A percentile compares a stretch with the other conserved stretches of the same genome.
Conservation (phyloP, 2,113 vertebrate species). For the Pampusana beccarii region DNA sequence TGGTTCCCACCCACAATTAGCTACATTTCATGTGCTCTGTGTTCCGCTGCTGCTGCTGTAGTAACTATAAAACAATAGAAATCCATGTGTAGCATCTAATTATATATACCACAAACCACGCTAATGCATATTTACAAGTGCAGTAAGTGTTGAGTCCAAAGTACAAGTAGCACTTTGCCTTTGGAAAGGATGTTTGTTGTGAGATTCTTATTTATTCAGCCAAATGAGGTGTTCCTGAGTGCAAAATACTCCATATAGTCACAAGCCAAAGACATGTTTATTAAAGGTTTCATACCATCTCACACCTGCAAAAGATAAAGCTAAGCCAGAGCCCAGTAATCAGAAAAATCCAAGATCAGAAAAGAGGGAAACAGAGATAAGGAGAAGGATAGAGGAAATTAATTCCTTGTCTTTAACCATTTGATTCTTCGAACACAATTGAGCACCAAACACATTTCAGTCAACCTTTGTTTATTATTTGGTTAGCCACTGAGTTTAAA, state of each 20-base stretch:
- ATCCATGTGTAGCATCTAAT: neutral
- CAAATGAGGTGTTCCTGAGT: neutral
- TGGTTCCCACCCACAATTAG: neutral
- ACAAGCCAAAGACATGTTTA: rapidly evolving
- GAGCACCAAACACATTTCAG: neutral
- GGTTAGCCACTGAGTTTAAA: neutral
- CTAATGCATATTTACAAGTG: neutral
- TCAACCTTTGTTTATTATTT: neutral
- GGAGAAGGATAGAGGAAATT: neutral
- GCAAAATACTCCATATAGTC: neutral
- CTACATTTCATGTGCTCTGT: neutral
- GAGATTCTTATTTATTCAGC: constrained; percentile 16
- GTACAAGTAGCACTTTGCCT: neutral
- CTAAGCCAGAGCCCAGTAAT: neutral
- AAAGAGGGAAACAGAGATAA: neutral
- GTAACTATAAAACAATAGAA: neutral
- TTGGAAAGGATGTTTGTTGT: neutral
- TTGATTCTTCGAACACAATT: neutral
- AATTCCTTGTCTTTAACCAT: neutral
- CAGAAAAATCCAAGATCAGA: neutral
- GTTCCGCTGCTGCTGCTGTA: neutral
- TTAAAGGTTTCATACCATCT: neutral
- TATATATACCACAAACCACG: neutral
- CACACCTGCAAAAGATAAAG: constrained; percentile 4
- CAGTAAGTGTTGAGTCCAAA: constrained; percentile 8